These are phyloP conservation scores for Sceloporus tristichus DNA, from an alignment of 2,113 vertebrate species.

Conservation along the genomic window DNA sequence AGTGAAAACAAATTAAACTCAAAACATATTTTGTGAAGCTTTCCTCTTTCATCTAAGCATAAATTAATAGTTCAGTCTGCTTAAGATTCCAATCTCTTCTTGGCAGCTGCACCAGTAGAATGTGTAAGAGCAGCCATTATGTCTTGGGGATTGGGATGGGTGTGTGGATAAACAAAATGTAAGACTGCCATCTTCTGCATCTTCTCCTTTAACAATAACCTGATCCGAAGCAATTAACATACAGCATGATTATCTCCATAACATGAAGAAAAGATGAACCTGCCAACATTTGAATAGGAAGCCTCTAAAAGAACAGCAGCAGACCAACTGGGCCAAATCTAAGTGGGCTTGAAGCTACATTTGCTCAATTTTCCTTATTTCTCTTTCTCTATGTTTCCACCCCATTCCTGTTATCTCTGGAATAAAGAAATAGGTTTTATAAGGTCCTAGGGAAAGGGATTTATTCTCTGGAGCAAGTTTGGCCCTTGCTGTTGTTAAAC, in stretches of 20 bases:
- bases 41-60: too few relatives aligned
- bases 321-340: not conserved
- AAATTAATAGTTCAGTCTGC: too few relatives aligned
- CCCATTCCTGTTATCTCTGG: not conserved
- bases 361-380: not conserved
- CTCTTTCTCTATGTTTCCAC: not conserved
- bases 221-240: not conserved
- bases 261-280: not conserved
- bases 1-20: too few relatives aligned
- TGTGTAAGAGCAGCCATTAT: not conserved
- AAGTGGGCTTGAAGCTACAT: not conserved
- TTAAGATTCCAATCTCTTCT: not conserved
- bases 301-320: not conserved
- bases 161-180: not conserved
- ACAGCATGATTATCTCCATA: not conserved
- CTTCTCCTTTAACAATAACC: not conserved
- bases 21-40: too few relatives aligned
- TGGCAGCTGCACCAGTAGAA: not conserved
- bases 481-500: too few relatives aligned
- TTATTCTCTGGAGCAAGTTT: too few relatives aligned
- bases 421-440: too few relatives aligned
- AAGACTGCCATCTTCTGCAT: not conserved
- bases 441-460: too few relatives aligned
- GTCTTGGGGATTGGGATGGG: not conserved
- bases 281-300: not conserved